A percentile compares a stretch with the other conserved stretches of the same genome.
These are phyloP conservation scores for Halcyon senegalensis DNA, from an alignment of 2,113 vertebrate species.

Conservation along the genomic window DNA sequence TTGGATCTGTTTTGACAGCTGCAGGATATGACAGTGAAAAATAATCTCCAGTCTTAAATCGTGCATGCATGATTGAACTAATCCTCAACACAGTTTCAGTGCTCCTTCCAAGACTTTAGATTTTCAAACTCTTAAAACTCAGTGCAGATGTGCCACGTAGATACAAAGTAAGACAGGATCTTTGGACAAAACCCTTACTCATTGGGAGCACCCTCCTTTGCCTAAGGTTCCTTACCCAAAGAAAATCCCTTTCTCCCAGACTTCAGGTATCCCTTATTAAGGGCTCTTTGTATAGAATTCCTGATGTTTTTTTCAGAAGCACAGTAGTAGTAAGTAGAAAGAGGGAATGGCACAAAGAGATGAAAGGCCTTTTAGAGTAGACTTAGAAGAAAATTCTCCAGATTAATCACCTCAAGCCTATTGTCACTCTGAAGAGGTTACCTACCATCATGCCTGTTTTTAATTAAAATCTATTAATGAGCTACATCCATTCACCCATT, in stretches of 20 bases:
- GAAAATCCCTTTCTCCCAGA: neutral
- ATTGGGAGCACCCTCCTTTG: neutral
- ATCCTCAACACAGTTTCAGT: neutral
- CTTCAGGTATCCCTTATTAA: neutral
- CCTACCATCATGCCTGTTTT: neutral
- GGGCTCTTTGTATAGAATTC: neutral
- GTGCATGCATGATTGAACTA: neutral
- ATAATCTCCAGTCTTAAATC: neutral
- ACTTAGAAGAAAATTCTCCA: neutral
- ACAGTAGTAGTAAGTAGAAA: neutral
- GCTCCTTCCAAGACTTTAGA: neutral
- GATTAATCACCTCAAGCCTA: neutral
- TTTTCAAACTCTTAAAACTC: neutral
- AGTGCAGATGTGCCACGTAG: neutral
- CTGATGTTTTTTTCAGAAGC: neutral
- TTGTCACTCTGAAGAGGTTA: neutral
- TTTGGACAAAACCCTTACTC: neutral
- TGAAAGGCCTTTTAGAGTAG: neutral
- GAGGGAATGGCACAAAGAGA: neutral
- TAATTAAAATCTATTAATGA: conserved; percentile 28
- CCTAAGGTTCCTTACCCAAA: neutral
- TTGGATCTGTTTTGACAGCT: neutral
- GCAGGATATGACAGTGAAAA: neutral
- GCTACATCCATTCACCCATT: neutral
- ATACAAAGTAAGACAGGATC: neutral